Conservation (phyloP, 2,888 invertebrate species). For the Acrobasis consociella region DNA sequence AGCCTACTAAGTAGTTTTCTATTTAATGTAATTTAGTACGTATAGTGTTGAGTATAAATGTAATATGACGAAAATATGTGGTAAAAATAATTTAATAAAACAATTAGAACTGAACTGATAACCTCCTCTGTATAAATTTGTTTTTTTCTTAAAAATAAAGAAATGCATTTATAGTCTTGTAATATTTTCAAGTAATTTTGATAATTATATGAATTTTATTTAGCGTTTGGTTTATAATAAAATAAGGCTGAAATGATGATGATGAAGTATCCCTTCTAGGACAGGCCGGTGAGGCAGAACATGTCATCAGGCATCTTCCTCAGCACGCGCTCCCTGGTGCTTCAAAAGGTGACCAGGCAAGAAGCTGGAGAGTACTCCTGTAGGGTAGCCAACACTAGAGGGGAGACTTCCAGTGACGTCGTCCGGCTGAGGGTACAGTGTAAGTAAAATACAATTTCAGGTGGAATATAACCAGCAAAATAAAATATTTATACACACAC, state of each 20-base stretch:
- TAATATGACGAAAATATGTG: too few species aligned
- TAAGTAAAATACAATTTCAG: conserved; percentile 80
- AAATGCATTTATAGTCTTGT: too few species aligned
- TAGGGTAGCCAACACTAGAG: conserved; percentile 90
- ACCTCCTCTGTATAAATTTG: too few species aligned
- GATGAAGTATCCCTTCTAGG: conserved; percentile 49
- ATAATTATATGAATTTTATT: too few species aligned
- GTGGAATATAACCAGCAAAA: neutral
- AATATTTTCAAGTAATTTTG: too few species aligned
- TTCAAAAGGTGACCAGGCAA: conserved; percentile 91
- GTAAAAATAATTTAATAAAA: too few species aligned
- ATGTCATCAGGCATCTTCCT: conserved; percentile 93
- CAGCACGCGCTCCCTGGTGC: conserved; percentile 92
- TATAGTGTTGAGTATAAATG: neutral
- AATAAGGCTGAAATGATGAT: conserved; percentile 9
- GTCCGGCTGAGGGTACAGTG: conserved; percentile 91
- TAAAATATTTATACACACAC: too few species aligned
- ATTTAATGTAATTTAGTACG: neutral
- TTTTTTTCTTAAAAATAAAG: too few species aligned
- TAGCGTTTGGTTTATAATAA: too few species aligned
- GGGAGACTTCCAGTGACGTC: conserved; percentile 90
- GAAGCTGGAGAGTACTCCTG: conserved; percentile 93
- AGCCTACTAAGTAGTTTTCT: neutral
- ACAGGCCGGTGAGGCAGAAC: conserved; percentile 88
- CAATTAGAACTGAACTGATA: too few species aligned